Conservation (phyloP, 2,797 vertebrate genomes). For the Acrocephalus scirpaceus region DNA sequence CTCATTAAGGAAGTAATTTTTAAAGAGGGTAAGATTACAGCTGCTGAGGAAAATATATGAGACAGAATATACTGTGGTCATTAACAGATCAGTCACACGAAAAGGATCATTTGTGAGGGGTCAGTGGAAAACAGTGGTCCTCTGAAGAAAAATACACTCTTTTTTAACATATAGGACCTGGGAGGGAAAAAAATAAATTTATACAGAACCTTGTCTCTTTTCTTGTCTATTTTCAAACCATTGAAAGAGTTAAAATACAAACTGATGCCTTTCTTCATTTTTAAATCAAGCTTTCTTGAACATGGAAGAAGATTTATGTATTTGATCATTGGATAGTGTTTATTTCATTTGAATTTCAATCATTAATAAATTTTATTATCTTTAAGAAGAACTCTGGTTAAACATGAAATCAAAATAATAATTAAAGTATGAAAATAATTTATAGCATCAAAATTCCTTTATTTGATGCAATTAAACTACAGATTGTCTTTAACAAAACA, state of each 20-base stretch:
- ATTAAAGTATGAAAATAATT: not conserved
- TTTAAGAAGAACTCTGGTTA: not conserved
- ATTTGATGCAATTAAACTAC: not conserved
- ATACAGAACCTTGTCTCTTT: not conserved
- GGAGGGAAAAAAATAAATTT: accelerated
- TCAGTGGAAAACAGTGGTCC: not conserved
- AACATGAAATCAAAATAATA: not conserved
- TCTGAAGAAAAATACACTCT: not conserved
- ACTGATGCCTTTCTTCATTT: not conserved
- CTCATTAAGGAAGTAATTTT: not conserved
- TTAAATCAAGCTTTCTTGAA: not conserved
- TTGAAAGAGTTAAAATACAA: not conserved
- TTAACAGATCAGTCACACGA: not conserved
- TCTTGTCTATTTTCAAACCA: not conserved
- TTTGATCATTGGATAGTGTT: not conserved
- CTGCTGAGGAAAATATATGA: not conserved
- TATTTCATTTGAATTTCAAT: not conserved
- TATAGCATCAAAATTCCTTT: not conserved
- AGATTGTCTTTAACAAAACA: not conserved
- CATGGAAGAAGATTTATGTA: not conserved
- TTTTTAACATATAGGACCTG: not conserved
- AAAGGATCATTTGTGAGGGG: not conserved
- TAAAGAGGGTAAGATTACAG: not conserved
- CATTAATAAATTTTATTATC: not conserved
- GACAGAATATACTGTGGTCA: not conserved